phyloP scores from a whole-genome alignment of 2,113 vertebrate genomes.

The Copsychus sechellarum region DNA sequence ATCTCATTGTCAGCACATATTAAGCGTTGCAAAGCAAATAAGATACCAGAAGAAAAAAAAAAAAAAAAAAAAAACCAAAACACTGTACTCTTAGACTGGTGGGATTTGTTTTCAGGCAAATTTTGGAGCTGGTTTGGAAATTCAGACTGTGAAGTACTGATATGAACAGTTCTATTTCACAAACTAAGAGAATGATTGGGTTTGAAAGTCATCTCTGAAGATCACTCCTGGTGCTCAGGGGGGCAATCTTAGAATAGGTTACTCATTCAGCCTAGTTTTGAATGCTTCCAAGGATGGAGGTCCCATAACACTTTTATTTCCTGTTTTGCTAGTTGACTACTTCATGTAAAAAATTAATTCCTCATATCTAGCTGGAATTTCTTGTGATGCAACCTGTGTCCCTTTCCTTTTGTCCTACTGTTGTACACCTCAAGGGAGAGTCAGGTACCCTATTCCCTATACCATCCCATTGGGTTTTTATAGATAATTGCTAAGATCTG shows the following conservation, averaged over 20 bases:
- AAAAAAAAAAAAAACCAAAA: neutral
- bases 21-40: neutral
- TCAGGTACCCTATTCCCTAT: neutral
- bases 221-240: neutral
- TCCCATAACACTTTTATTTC: neutral
- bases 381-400: neutral
- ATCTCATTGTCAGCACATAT: neutral
- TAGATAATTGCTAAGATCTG: neutral
- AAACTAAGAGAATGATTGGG: neutral
- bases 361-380: neutral
- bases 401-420: neutral
- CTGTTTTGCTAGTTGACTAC: neutral
- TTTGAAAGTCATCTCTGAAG: neutral
- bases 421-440: neutral
- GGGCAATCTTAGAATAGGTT: neutral
- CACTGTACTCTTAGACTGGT: neutral
- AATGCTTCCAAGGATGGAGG: neutral
- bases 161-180: neutral
- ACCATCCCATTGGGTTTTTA: neutral
- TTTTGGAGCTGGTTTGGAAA: neutral
- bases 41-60: neutral
- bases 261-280: neutral
- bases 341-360: neutral
- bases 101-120: neutral
- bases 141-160: neutral